phyloP scores from a whole-genome alignment of 2,888 invertebrate genomes.

The Platypus cylindrus region DNA sequence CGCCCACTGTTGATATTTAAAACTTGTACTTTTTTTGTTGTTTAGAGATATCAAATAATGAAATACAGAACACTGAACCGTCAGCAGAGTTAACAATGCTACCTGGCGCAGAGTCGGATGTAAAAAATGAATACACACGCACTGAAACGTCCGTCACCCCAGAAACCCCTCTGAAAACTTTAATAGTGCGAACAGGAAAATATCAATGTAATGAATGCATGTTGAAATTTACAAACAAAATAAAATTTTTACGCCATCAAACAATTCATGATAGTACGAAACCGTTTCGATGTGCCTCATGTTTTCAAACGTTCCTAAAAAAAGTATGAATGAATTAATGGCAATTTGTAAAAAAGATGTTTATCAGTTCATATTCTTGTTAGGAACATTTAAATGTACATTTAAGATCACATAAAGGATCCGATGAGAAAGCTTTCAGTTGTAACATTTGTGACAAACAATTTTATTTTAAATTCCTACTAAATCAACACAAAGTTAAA shows the following conservation, averaged over 20 bases:
- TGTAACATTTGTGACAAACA: conserved; percentile 24
- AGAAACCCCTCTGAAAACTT: conserved; percentile 6
- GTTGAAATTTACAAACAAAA: conserved; percentile 21
- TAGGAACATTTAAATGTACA: conserved; percentile 21
- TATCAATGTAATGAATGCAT: conserved; percentile 20
- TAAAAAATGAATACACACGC: conserved; percentile 2
- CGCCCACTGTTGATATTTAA: too few relatives aligned
- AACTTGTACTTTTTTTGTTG: too few relatives aligned
- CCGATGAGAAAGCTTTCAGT: conserved; percentile 19
- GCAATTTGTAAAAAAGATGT: neutral
- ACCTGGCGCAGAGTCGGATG: neutral
- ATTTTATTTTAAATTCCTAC: conserved; percentile 25
- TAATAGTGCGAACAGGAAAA: too few relatives aligned
- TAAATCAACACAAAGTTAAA: conserved; percentile 28
- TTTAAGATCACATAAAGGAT: conserved; percentile 20
- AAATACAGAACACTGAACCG: conserved; percentile 5
- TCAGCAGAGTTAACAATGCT: conserved; percentile 1
- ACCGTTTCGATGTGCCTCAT: conserved; percentile 22
- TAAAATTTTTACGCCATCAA: conserved; percentile 19
- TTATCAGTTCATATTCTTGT: conserved; percentile 5
- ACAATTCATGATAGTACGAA: conserved; percentile 20
- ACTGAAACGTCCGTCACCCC: neutral
- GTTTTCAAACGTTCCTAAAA: conserved; percentile 20
- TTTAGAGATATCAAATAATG: too few relatives aligned
- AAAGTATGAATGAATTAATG: conserved; percentile 5